Conservation (phyloP, 2,797 vertebrate genomes). For the Myioborus miniatus region DNA sequence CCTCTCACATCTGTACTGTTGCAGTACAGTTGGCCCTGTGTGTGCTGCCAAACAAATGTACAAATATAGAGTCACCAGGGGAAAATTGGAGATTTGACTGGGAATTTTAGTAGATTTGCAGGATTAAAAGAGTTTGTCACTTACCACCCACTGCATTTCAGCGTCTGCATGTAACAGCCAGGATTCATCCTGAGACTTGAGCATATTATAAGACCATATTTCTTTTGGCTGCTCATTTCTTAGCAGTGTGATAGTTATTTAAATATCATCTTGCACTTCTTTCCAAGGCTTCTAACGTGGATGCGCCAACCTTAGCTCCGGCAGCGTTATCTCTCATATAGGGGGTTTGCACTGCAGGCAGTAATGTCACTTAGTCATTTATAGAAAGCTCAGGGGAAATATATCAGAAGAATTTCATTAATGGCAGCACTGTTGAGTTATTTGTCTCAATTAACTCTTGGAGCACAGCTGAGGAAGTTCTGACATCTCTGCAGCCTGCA, state of each 20-base stretch:
- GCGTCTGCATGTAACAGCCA: background rate
- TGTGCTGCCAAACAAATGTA: slow-evolving; percentile 6
- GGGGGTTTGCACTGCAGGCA: slow-evolving; percentile 43
- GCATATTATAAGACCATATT: slow-evolving; percentile 61
- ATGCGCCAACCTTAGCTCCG: background rate
- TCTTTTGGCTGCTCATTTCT: slow-evolving; percentile 55
- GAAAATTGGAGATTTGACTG: background rate
- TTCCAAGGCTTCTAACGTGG: background rate
- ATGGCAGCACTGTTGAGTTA: slow-evolving; percentile 66
- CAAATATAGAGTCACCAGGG: background rate
- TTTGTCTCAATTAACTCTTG: slow-evolving; percentile 72
- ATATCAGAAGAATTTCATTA: slow-evolving; percentile 70
- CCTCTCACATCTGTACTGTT: background rate
- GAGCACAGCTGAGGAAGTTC: slow-evolving; percentile 59
- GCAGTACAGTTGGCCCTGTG: background rate
- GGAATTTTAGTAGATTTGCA: background rate
- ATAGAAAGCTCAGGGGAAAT: slow-evolving; percentile 67
- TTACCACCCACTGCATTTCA: slow-evolving; percentile 37
- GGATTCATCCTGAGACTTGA: slow-evolving; percentile 37
- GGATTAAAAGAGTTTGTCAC: slow-evolving; percentile 44
- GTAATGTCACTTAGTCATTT: slow-evolving; percentile 68
- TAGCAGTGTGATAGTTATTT: slow-evolving; percentile 59
- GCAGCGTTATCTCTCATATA: slow-evolving; percentile 22
- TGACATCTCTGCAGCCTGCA: background rate
- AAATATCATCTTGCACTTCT: slow-evolving; percentile 50